A percentile compares a stretch with the other conserved stretches of the same genome.
phyloP scores from a whole-genome alignment of 2,113 vertebrate genomes.

The Phaethornis superciliosus region DNA sequence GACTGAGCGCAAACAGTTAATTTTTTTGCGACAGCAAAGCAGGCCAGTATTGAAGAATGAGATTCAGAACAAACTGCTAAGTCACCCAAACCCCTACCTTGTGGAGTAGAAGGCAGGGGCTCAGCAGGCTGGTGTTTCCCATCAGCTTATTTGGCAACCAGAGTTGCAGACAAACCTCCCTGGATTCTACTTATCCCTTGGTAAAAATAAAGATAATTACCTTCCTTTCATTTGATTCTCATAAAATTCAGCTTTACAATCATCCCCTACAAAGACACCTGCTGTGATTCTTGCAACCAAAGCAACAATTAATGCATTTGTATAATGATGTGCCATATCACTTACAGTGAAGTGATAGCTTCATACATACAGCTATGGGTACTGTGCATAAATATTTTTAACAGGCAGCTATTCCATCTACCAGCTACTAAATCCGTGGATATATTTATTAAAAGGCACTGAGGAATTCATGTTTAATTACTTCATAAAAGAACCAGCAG shows the following conservation, averaged over 20 bases:
- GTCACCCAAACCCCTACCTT: background rate
- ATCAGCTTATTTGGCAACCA: background rate
- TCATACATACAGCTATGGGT: background rate
- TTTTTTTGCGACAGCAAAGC: background rate
- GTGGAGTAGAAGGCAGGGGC: background rate
- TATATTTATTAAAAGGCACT: conserved; percentile 71
- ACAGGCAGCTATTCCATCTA: conserved; percentile 35
- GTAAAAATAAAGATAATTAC: conserved; percentile 11
- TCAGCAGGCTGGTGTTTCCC: background rate
- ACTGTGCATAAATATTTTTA: conserved; percentile 14
- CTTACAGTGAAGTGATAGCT: background rate
- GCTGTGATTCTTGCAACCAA: conserved; percentile 33
- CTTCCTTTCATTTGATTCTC: conserved; percentile 1
- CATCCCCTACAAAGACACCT: background rate
- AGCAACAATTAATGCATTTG: conserved; percentile 7
- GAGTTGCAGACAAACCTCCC: background rate
- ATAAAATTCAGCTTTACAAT: conserved; percentile 39
- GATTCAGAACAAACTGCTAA: background rate
- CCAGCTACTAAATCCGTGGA: conserved; percentile 65
- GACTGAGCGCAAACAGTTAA: background rate
- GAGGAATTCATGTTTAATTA: conserved; percentile 78
- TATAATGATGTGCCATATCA: conserved; percentile 1
- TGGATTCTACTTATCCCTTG: background rate
- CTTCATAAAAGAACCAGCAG: conserved; percentile 74
- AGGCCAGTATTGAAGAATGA: background rate